A percentile compares a stretch with the other conserved stretches of the same genome.
Evolutionary conservation across 2,797 vertebrate genomes (phyloP).

Genomic region (Pipistrellus nathusii): DNA sequence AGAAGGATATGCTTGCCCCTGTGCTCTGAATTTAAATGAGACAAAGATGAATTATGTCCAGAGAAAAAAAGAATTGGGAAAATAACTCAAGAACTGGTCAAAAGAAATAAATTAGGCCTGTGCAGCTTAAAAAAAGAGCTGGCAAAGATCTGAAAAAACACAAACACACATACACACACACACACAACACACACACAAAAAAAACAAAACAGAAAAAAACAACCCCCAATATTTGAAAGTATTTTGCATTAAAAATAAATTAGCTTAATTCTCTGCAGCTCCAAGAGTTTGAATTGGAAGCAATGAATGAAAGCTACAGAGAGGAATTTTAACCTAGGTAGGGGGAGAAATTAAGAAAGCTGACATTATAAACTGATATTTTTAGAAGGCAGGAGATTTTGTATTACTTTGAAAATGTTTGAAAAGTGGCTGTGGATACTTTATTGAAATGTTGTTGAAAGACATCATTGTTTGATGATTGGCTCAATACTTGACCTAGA

Average conservation of each 20-base stretch:
- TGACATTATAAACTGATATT: neutral
- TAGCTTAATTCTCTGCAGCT: neutral
- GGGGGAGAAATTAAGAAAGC: neutral
- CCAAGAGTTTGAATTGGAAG: neutral
- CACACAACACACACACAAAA: too few species aligned
- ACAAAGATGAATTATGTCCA: neutral
- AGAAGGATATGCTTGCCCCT: fast-evolving
- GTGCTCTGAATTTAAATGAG: neutral
- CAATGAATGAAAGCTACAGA: neutral
- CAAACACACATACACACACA: too few species aligned
- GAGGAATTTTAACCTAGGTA: neutral
- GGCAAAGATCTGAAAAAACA: neutral
- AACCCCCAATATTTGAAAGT: neutral
- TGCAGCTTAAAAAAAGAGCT: neutral
- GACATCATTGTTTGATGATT: neutral
- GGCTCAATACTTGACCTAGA: neutral
- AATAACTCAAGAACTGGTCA: neutral
- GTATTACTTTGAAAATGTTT: neutral
- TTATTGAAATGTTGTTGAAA: neutral
- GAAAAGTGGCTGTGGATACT: neutral
- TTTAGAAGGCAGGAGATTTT: neutral
- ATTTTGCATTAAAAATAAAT: neutral
- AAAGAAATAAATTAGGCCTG: neutral
- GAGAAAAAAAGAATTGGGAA: neutral
- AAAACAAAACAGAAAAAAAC: fast-evolving